Conservation (phyloP, 2,888 invertebrate species). For the Clostera curtula region DNA sequence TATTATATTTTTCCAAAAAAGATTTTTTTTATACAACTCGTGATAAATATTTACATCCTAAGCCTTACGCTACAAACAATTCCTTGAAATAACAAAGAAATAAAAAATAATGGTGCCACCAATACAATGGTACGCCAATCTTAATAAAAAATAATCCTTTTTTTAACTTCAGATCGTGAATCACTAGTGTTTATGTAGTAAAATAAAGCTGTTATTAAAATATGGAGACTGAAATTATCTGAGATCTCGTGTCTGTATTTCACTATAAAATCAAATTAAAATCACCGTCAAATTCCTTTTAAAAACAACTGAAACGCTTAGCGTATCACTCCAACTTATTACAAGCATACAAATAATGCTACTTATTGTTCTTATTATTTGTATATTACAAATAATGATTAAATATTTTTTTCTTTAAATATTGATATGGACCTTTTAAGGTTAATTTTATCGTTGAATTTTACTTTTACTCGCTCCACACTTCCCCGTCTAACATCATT, state of each 20-base stretch:
- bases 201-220: slow-evolving; percentile 19
- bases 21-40: slow-evolving; percentile 50
- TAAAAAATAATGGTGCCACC: slow-evolving; percentile 16
- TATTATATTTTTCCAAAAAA: slow-evolving; percentile 37
- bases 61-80: slow-evolving; percentile 31
- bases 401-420: slow-evolving; percentile 59
- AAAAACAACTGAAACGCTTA: slow-evolving; percentile 51
- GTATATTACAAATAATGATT: slow-evolving; percentile 65
- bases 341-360: slow-evolving; percentile 51
- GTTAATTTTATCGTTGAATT: slow-evolving; percentile 57
- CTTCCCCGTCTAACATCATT: slow-evolving; percentile 39
- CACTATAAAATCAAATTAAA: slow-evolving; percentile 7
- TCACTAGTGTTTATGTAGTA: slow-evolving; percentile 27
- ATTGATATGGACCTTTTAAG: slow-evolving; percentile 74
- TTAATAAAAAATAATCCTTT: slow-evolving; percentile 17
- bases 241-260: slow-evolving; percentile 19
- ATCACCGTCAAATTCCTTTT: slow-evolving; percentile 3
- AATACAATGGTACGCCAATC: slow-evolving; percentile 24
- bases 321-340: slow-evolving; percentile 38
- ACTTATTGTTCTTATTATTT: slow-evolving; percentile 68
- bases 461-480: slow-evolving; percentile 41
- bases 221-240: slow-evolving; percentile 17
- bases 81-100: slow-evolving; percentile 31
- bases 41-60: slow-evolving; percentile 65
- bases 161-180: slow-evolving; percentile 35